phyloP scores from a whole-genome alignment of 2,113 vertebrate genomes.

The Scytalopus superciliaris region DNA sequence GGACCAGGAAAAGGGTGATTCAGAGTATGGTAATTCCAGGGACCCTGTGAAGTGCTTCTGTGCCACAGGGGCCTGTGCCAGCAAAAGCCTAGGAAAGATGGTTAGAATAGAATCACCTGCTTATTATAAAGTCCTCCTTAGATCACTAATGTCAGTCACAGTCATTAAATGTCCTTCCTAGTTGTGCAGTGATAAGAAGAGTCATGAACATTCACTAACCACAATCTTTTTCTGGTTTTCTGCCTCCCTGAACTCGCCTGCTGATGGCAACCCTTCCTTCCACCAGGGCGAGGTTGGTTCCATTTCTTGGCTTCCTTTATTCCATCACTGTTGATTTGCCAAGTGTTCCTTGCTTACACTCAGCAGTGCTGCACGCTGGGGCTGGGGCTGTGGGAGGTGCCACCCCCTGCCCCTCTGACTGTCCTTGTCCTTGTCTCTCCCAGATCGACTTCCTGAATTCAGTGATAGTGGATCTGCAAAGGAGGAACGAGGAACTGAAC shows the following conservation, averaged over 20 bases:
- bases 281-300: constrained; percentile 92
- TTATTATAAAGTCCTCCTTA: neutral
- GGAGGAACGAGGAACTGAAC: constrained; percentile 88
- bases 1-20: neutral
- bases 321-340: neutral
- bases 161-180: neutral
- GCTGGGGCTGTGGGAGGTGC: neutral
- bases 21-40: neutral
- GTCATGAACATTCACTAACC: neutral
- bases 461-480: constrained; percentile 93
- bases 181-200: neutral
- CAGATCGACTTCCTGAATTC: constrained; percentile 97
- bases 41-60: neutral
- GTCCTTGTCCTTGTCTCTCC: neutral
- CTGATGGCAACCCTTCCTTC: constrained; percentile 80
- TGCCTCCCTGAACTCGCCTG: constrained; percentile 67
- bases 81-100: neutral
- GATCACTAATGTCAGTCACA: neutral
- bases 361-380: neutral
- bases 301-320: constrained; percentile 63
- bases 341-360: accelerated
- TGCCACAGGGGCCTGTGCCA: neutral
- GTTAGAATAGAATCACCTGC: neutral
- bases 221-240: constrained; percentile 33
- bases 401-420: neutral